Conservation (phyloP, 2,888 invertebrate genomes). For the Psylliodes chrysocephalus region DNA sequence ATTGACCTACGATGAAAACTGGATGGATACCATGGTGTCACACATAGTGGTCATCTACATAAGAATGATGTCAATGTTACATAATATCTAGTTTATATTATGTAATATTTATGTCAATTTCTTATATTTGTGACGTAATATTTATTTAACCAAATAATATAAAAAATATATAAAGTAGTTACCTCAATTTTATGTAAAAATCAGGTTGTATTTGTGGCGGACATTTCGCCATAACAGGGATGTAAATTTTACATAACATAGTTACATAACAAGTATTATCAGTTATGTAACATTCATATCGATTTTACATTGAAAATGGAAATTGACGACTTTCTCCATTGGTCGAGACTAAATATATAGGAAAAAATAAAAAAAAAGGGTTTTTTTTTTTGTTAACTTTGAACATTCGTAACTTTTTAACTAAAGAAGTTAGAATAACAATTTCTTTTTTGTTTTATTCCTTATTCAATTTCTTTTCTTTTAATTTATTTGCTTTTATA, state of each 20-base stretch:
- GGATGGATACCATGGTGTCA: no score
- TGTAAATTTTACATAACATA: slow-evolving; percentile 2
- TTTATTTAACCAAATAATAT: slow-evolving; percentile 4
- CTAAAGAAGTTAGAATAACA: no score
- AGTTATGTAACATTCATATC: not conserved
- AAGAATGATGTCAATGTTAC: not conserved
- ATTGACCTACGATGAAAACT: no score
- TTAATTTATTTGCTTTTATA: no score
- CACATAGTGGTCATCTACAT: not conserved
- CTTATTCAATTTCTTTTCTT: no score
- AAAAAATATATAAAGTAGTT: not conserved
- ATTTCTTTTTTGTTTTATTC: no score
- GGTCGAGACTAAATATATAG: no score
- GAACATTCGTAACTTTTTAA: no score
- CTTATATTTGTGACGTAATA: not conserved
- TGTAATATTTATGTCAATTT: slow-evolving; percentile 1
- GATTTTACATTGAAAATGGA: slow-evolving; percentile 5
- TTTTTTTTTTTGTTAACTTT: no score
- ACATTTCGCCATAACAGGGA: not conserved
- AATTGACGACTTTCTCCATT: no score
- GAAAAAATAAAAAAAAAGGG: no score
- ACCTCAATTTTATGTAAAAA: not conserved
- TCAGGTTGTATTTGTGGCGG: not conserved
- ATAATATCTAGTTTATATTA: not conserved
- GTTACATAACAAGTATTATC: slow-evolving; percentile 1